These are phyloP conservation scores for Scleropages formosus DNA, from an alignment of 2,797 vertebrate species.

Conservation along the genomic window DNA sequence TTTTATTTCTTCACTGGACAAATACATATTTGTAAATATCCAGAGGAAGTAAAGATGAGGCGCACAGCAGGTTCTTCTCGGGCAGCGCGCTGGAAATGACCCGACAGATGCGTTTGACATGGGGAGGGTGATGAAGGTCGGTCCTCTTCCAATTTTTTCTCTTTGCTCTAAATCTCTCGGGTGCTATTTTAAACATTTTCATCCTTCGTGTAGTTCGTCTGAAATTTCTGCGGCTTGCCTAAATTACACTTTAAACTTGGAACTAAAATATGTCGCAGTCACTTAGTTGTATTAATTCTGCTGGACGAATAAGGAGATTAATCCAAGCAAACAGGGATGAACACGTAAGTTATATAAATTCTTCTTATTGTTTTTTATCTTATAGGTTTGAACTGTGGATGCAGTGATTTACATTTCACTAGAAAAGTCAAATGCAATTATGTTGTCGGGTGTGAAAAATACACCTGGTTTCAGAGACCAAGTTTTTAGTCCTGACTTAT, in stretches of 20 bases:
- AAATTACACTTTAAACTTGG: no score
- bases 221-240: background rate
- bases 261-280: background rate
- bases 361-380: no score
- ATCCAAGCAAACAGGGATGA: no score
- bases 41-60: background rate
- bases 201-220: background rate
- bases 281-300: background rate
- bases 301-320: no score
- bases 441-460: no score
- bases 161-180: background rate
- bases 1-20: slow-evolving; percentile 40
- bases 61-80: background rate
- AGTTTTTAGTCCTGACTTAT: no score
- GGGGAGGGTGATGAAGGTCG: slow-evolving; percentile 12
- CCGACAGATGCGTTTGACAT: background rate
- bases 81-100: slow-evolving; percentile 5
- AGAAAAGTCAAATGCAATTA: no score
- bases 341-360: no score
- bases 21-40: background rate
- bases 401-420: no score
- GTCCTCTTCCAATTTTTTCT: slow-evolving; percentile 11
- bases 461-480: no score
- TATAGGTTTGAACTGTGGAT: no score
- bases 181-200: background rate